phyloP scores from a whole-genome alignment of 2,113 vertebrate genomes.

The Sapajus apella region DNA sequence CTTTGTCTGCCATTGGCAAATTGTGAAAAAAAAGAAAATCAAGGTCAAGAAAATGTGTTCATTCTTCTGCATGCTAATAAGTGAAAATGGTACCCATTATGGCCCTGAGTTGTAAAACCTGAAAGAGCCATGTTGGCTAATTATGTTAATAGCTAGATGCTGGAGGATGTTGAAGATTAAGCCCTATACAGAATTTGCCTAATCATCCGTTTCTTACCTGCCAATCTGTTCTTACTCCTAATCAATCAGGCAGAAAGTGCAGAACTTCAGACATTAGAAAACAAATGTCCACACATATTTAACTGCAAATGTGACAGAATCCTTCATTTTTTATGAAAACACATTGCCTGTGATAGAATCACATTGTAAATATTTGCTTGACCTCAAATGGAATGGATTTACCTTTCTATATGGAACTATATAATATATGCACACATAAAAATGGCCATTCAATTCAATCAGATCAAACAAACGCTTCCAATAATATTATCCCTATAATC shows the following conservation, averaged over 20 bases:
- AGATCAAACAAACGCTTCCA: slow-evolving; percentile 19
- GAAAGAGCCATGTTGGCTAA: slow-evolving; percentile 46
- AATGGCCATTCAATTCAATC: background rate
- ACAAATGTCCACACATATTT: slow-evolving; percentile 45
- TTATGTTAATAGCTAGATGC: slow-evolving; percentile 58
- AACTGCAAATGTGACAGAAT: background rate
- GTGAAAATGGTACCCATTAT: slow-evolving; percentile 53
- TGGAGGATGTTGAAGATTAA: slow-evolving; percentile 61
- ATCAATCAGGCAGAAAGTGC: slow-evolving; percentile 48
- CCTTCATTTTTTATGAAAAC: slow-evolving; percentile 50
- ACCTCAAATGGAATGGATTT: slow-evolving; percentile 32
- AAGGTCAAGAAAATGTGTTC: slow-evolving; percentile 59
- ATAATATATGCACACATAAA: slow-evolving; percentile 10
- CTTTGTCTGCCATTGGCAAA: slow-evolving; percentile 33
- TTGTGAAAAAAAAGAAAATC: slow-evolving; percentile 57
- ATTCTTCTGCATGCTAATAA: slow-evolving; percentile 56
- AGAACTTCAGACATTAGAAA: slow-evolving; percentile 42
- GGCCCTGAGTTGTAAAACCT: slow-evolving; percentile 53
- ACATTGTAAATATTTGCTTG: slow-evolving; percentile 42
- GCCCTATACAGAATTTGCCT: slow-evolving; percentile 42
- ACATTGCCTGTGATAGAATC: slow-evolving; percentile 10
- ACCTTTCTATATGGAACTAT: background rate
- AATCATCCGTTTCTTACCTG: slow-evolving; percentile 57
- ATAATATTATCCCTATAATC: slow-evolving; percentile 38
- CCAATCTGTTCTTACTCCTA: slow-evolving; percentile 26